Conservation (phyloP, 2,888 invertebrate species). For the Tinea trinotella region DNA sequence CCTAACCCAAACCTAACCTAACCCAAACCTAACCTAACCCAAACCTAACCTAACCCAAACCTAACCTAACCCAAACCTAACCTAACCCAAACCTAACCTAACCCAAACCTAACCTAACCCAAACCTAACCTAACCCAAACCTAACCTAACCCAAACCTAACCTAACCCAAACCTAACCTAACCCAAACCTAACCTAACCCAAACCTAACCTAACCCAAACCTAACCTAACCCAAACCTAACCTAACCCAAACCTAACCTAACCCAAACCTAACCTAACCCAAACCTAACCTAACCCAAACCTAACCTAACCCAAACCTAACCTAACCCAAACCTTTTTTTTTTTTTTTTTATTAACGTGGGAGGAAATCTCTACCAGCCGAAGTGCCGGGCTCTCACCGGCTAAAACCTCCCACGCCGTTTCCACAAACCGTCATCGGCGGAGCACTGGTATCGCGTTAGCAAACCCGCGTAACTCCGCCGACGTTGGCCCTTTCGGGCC, state of each 20-base stretch:
- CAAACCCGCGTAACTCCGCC: too few relatives aligned
- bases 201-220: constrained; percentile 26
- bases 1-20: constrained; percentile 23
- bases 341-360: constrained; percentile 24
- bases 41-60: constrained; percentile 24
- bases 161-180: constrained; percentile 24
- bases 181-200: constrained; percentile 22
- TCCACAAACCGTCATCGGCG: too few relatives aligned
- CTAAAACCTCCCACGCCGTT: constrained; percentile 18
- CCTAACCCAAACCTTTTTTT: constrained; percentile 23
- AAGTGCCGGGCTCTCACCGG: too few relatives aligned
- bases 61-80: constrained; percentile 25
- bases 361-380: too few relatives aligned
- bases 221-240: constrained; percentile 22
- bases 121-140: constrained; percentile 22
- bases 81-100: constrained; percentile 21
- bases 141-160: constrained; percentile 23
- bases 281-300: constrained; percentile 25
- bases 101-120: constrained; percentile 20
- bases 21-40: constrained; percentile 24
- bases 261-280: constrained; percentile 27
- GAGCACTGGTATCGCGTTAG: too few relatives aligned
- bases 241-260: constrained; percentile 27
- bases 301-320: constrained; percentile 22
- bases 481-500: too few relatives aligned